Evolutionary conservation across 2,797 vertebrate genomes (phyloP).

Genomic region (Sternotherus odoratus): DNA sequence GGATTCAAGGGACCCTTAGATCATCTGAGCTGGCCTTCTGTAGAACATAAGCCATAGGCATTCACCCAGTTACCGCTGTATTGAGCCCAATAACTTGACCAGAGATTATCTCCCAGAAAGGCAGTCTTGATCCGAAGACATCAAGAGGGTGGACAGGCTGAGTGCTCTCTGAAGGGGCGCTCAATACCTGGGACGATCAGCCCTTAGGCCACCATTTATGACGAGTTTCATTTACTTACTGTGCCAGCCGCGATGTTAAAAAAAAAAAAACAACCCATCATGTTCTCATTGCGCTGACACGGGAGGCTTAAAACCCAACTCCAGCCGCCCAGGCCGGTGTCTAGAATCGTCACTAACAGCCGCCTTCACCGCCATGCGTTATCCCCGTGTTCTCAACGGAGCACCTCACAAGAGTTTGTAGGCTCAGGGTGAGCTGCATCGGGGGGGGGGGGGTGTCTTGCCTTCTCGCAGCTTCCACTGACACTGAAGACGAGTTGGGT

Average conservation of each 20-base stretch:
- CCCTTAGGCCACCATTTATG: neutral
- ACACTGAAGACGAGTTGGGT: accelerated
- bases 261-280: neutral
- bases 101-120: neutral
- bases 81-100: neutral
- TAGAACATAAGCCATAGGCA: neutral
- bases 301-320: accelerated
- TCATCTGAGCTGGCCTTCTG: neutral
- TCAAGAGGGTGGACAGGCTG: neutral
- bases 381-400: accelerated
- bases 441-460: neutral
- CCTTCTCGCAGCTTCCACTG: neutral
- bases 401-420: neutral
- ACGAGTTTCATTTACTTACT: neutral
- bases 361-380: neutral
- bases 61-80: neutral
- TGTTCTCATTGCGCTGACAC: neutral
- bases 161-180: neutral
- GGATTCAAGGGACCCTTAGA: neutral
- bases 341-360: neutral
- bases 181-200: neutral
- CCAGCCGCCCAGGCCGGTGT: neutral
- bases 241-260: neutral
- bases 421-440: neutral
- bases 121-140: neutral